Evolutionary conservation across 2,888 invertebrate genomes (phyloP), one percentile per base, ranked within the genome.

Genomic region (Clusia tigrina): DNA sequence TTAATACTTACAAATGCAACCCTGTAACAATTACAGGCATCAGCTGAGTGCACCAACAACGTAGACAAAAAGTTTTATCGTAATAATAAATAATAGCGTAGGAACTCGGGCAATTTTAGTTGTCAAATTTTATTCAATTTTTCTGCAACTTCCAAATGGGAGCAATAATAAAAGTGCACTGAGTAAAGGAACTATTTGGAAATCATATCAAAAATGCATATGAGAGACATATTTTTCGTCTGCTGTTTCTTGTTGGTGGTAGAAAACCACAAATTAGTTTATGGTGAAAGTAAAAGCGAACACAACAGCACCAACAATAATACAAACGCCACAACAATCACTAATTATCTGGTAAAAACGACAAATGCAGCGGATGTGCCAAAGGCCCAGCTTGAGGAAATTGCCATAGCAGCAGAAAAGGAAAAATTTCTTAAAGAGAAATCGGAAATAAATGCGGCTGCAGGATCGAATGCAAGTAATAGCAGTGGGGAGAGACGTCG

Each of bases 361-460:
- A 52, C 37, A 2, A 65, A 65, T n/a, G 26, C 58, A 10, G 54
- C 60, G 15, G 58, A 63, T 42, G 18, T 61, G 10, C 20, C 48
- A 2, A 55, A 61, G 24, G 60, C 56, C 17, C 63, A 60, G 26
- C 17, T 62, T 2, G 58, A 65, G 26, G 56, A 65, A 37, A 54
- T 26, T 17, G 38, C 53, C 17, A 22, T 23, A n/a, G 24, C 3
- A 26, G 55, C 58, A 9, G 37, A 38, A 18, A 54, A 54, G 23
- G 54, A 54, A n/a, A 54, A 51, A 42, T 12, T 5, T 15, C 3
- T 20, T 15, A 48, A 24, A 59, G 53, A 51, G 38, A 54, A 23
- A 58, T n/a, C 2, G 25, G 18, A 20, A 15, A 18, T 6, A 15
- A 42, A n/a, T 3, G 42, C 3, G 3, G 42, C n/a, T 5, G 9